Evolutionary conservation across 30 jellyfish, hydroid and myxozoan genomes (phyloP), one percentile per base, ranked within the genome.

Genomic region (Aurelia sp.): DNA sequence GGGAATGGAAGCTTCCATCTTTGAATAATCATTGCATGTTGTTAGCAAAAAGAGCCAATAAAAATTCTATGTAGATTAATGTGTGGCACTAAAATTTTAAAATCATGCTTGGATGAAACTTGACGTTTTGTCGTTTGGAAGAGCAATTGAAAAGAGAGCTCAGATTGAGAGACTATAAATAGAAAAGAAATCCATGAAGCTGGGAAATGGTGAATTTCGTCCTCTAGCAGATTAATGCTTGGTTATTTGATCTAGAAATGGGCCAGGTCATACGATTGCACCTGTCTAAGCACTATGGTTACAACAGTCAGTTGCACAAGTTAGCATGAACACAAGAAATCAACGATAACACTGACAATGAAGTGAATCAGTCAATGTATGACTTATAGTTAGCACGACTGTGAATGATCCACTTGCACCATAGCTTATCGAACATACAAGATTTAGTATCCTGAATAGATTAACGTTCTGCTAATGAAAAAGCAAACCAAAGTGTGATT

Each of bases 361-460:
- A 53, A 50, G 59, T 21, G 60, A 53, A 74, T 50, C 85, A 52
- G 85, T 53, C 62, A 20, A 18, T 74, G 64, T 74, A 64, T 53
- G 53, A 60, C 11, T 74, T 52, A 50, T 74, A 41, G 85, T 53
- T 27, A 18, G 31, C 35, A 53, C 73, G n/a, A 74, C 85, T 41
- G 85, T 57, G 85, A 74, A 21, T 53, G 85, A 74, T 74, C 73
- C 55, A 74, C 63, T 13, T 50, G 85, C 85, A 52, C 27, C 74
- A 71, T 52, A 52, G 58, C 85, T 74, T 62, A 59, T 22, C 55
- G 55, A 21, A 17, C 18, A 21, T 21, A 21, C 75, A 21, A n/a
- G 73, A 52, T 22, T 48, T 74, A 15, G 58, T 74, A 50, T 27
- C 60, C 21, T 24, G 65, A 71, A 74, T 48, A 74, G 85, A 50